These are phyloP conservation scores for Fragum fragum DNA, from an alignment of 2,888 invertebrate species.

Conservation along the genomic window DNA sequence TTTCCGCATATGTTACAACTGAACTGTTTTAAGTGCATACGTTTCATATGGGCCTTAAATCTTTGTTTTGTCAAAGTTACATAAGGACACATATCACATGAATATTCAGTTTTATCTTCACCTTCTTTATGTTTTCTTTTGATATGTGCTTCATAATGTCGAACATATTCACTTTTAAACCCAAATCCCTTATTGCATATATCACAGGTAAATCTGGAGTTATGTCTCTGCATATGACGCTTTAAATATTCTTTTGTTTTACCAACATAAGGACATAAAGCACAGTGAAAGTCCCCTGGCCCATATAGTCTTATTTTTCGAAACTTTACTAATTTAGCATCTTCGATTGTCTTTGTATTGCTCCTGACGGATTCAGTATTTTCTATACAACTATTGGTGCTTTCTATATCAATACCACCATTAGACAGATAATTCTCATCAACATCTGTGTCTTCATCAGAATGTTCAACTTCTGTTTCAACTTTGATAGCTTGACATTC, in stretches of 20 bases:
- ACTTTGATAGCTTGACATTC: no score
- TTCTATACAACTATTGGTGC: background rate
- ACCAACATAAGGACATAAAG: conserved; percentile 71
- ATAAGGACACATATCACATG: conserved; percentile 73
- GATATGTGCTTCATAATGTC: conserved; percentile 58
- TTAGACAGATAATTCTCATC: conserved; percentile 39
- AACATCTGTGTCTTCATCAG: conserved; percentile 56
- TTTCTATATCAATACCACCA: no score
- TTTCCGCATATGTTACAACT: conserved; percentile 75
- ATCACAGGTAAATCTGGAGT: conserved; percentile 72
- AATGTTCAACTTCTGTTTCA: background rate
- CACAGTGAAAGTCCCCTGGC: conserved; percentile 60
- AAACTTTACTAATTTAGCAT: no score
- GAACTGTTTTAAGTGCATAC: conserved; percentile 73
- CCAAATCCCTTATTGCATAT: conserved; percentile 76
- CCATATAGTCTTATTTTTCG: no score
- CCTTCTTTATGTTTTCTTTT: background rate
- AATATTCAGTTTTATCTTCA: conserved; percentile 40
- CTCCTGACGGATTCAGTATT: background rate
- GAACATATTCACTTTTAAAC: conserved; percentile 72
- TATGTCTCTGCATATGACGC: conserved; percentile 74
- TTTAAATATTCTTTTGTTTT: conserved; percentile 66
- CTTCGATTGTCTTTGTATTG: no score
- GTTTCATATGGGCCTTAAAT: conserved; percentile 71
- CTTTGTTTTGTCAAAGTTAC: conserved; percentile 63